Evolutionary conservation across 2,113 vertebrate species (phyloP).

Genomic region (Gadus macrocephalus): DNA sequence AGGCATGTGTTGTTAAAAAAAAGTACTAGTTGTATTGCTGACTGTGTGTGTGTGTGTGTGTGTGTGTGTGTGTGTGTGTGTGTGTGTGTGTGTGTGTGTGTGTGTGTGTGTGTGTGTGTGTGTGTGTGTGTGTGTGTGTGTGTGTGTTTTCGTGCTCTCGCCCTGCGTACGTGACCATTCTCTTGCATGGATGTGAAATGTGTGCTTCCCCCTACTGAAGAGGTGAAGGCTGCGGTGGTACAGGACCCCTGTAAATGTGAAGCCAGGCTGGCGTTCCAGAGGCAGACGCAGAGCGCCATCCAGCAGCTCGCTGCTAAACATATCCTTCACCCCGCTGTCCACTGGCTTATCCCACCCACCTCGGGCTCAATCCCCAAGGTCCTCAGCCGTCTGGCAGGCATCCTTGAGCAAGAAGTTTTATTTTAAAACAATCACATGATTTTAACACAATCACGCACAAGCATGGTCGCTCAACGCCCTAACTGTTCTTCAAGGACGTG

Average conservation of each 20-base stretch:
- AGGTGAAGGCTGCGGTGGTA: conserved; percentile 69
- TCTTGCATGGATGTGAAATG: conserved; percentile 48
- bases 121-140: conserved; percentile 16
- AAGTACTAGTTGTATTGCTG: too few species aligned
- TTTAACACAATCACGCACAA: too few species aligned
- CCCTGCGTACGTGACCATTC: conserved; percentile 3
- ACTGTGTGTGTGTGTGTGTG: neutral
- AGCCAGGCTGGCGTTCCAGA: conserved; percentile 83
- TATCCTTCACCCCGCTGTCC: conserved; percentile 80
- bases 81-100: too few species aligned
- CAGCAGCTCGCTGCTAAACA: conserved; percentile 81
- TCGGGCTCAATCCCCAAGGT: too few species aligned
- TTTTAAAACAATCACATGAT: too few species aligned
- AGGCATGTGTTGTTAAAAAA: too few species aligned
- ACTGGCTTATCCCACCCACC: neutral
- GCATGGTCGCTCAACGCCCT: too few species aligned
- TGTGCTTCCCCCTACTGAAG: conserved; percentile 53
- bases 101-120: too few species aligned
- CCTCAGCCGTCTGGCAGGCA: too few species aligned
- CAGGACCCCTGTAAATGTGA: conserved; percentile 85
- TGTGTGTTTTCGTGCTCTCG: conserved; percentile 13
- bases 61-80: too few species aligned
- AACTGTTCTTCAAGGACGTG: too few species aligned
- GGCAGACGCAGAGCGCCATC: conserved; percentile 75
- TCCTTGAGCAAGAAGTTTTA: too few species aligned